Base-by-base conservation (phyloP, 2,888 invertebrate species). In the Lasioglossum vierecki region DNA sequence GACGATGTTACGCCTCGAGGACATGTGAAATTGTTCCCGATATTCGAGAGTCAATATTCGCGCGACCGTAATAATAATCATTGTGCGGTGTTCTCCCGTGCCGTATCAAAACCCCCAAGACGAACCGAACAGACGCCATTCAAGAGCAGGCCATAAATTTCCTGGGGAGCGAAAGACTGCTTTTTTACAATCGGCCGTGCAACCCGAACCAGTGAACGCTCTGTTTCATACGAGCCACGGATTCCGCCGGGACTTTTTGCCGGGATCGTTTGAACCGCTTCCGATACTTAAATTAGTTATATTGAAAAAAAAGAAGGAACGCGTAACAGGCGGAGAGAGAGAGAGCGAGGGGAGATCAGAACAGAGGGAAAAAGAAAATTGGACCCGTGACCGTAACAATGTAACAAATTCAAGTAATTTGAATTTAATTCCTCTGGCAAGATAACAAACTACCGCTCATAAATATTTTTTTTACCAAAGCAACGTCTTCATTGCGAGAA, bases 81-180 rank as follows among this genome's bases (percentile, higher is more conserved):
- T 90, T 89, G 88, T 89, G 85, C 15, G 84, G 63, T 84, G 87
- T 87, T 88, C 85, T 89, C 87, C 85, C 84, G 89, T 90, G 85
- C 74, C 82, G 76, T 77, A 85, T 86, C 81, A 85, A 86, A 70
- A 63, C 60, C 84, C 82, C 81, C 66, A 53, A 85, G 86, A 85
- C 70, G 81, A 79, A 70, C 77, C 53, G 72, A 81, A 79, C 85
- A 79, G 84, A 85, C 82, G 78, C 82, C 85, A 86, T 86, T 86
- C 86, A 82, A 76, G 66, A 75, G 78, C 57, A 63, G 83, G 77
- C 80, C 83, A 86, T 86, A 86, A 86, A 86, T 86, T 86, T 86
- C 79, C 80, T 74, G 82, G 71, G 82, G 75, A 87, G 83, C 76
- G 86, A 79, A 83, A 83, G 71, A 68, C 76, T 49, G 80, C 76